Evolutionary conservation across 2,888 invertebrate species (phyloP).

Genomic region (Lepeophtheirus nordmannii): DNA sequence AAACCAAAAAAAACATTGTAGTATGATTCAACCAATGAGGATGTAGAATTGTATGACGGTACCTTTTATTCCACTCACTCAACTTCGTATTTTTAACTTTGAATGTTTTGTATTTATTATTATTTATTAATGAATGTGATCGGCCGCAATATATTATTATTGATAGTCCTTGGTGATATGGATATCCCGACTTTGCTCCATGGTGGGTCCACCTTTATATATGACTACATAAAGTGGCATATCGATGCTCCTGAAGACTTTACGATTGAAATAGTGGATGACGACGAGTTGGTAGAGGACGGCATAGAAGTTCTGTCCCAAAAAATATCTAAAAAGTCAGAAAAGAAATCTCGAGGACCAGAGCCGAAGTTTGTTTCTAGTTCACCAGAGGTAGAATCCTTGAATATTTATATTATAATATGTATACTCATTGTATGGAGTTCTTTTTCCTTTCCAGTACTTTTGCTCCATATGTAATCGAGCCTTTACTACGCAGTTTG

Average conservation of each 20-base stretch:
- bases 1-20: background rate
- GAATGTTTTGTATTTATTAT: background rate
- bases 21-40: background rate
- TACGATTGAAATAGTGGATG: background rate
- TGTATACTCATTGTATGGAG: background rate
- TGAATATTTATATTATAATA: background rate
- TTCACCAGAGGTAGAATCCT: background rate
- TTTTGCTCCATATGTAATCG: background rate
- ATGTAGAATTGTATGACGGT: background rate
- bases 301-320: too few relatives aligned
- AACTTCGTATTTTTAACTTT: background rate
- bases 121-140: background rate
- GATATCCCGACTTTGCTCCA: background rate
- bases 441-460: background rate
- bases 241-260: background rate
- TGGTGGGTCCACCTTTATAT: background rate
- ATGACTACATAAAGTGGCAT: background rate
- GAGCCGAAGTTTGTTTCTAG: background rate
- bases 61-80: background rate
- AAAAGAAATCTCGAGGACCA: background rate
- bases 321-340: background rate
- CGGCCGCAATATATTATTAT: background rate
- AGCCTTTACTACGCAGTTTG: background rate
- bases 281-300: background rate
- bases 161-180: background rate